Evolutionary conservation across 2,888 invertebrate species (phyloP).

Genomic region (Amiota minor): DNA sequence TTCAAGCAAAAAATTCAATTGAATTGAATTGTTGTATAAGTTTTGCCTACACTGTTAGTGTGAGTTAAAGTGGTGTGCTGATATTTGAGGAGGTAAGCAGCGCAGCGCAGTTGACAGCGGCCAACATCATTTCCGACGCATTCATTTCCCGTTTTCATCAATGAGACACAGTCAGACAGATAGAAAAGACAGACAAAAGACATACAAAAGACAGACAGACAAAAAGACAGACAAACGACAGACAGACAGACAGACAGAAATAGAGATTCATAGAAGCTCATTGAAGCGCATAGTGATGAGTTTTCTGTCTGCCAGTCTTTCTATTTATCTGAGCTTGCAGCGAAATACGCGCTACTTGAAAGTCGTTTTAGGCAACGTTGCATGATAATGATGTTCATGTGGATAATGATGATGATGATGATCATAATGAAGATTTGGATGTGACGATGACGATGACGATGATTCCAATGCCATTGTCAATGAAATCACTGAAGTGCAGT

Average conservation of each 20-base stretch:
- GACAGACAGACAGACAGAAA: background rate
- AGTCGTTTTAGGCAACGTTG: too few relatives aligned
- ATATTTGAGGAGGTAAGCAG: too few relatives aligned
- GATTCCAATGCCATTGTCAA: conserved; percentile 62
- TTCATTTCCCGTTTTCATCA: conserved; percentile 13
- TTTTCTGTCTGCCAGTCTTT: background rate
- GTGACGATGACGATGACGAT: background rate
- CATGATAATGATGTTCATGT: too few relatives aligned
- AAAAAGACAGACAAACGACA: background rate
- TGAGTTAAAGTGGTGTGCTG: background rate
- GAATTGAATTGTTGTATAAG: background rate
- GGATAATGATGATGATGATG: background rate
- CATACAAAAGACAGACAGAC: background rate
- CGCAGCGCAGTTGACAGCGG: too few relatives aligned
- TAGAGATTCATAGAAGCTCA: conserved; percentile 6
- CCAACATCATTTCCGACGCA: conserved; percentile 14
- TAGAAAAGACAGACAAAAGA: background rate
- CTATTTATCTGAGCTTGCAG: too few relatives aligned
- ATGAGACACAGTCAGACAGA: background rate
- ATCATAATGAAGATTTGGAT: background rate
- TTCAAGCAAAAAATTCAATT: background rate
- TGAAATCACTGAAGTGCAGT: conserved; percentile 40
- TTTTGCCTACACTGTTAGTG: too few relatives aligned
- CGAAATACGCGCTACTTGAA: too few relatives aligned
- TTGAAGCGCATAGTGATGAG: conserved; percentile 15